These are phyloP conservation scores for Lepidurus packardi DNA, from an alignment of 1,140 invertebrate genomes.

Conservation along the genomic window DNA sequence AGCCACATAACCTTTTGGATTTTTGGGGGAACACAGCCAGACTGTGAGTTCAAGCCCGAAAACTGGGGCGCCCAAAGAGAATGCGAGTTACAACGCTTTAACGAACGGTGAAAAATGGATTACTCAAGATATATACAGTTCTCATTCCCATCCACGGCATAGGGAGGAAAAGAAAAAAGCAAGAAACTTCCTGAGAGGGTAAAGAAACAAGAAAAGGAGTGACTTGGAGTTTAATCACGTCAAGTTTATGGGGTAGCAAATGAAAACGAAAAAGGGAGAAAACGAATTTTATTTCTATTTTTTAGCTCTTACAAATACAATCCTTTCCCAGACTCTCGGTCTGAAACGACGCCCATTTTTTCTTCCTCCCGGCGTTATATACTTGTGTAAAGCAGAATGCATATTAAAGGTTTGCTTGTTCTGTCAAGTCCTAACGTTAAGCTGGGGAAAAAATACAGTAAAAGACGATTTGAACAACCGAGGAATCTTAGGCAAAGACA, in stretches of 20 bases:
- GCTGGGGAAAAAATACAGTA: neutral
- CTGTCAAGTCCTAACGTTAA: neutral
- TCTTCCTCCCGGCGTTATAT: neutral
- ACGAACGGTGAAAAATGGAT: constrained; percentile 19
- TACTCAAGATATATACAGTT: constrained; percentile 8
- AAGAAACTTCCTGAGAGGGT: neutral
- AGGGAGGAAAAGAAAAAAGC: neutral
- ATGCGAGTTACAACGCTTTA: constrained; percentile 19
- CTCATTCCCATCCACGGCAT: neutral
- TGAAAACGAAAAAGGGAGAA: neutral
- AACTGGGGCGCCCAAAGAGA: neutral
- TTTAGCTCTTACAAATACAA: neutral
- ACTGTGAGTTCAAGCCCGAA: neutral
- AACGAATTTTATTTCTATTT: neutral
- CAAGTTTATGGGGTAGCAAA: neutral
- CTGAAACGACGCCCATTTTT: neutral
- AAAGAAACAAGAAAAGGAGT: neutral
- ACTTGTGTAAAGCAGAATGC: constrained; percentile 17
- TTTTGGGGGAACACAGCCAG: neutral
- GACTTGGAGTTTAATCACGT: constrained; percentile 3
- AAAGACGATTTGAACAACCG: too few species aligned
- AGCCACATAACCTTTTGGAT: constrained; percentile 14
- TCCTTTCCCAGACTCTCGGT: neutral
- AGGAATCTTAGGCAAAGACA: too few species aligned
- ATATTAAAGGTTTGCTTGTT: constrained; percentile 19